phyloP scores from a whole-genome alignment of 2,888 invertebrate genomes.

The Chloroclysta siterata region DNA sequence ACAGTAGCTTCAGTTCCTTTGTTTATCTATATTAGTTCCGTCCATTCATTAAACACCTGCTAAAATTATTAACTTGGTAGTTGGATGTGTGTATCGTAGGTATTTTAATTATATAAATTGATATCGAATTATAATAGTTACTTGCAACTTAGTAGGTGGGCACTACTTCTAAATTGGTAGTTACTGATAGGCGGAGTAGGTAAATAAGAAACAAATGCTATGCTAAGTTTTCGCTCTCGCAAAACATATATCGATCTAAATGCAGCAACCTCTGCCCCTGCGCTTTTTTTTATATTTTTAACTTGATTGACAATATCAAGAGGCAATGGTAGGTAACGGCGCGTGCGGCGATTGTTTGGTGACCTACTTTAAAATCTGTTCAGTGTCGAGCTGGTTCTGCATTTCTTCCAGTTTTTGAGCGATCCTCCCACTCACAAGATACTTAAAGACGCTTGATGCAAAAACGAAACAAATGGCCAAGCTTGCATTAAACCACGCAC shows the following conservation, averaged over 20 bases:
- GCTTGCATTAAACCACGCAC: too few relatives aligned
- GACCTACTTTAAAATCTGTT: conserved; percentile 61
- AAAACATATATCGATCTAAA: background rate
- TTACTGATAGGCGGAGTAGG: background rate
- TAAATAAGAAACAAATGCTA: background rate
- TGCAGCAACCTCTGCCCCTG: too few relatives aligned
- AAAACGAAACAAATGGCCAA: background rate
- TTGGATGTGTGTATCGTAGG: background rate
- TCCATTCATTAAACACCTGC: conserved; percentile 49
- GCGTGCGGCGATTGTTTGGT: conserved; percentile 55
- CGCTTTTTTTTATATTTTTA: too few relatives aligned
- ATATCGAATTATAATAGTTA: background rate
- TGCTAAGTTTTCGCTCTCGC: background rate
- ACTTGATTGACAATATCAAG: conserved; percentile 5
- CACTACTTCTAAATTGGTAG: background rate
- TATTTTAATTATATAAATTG: background rate
- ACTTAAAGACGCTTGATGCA: too few relatives aligned
- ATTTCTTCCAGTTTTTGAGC: conserved; percentile 56
- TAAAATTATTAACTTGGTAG: background rate
- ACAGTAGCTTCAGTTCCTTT: conserved; percentile 3
- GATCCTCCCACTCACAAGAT: conserved; percentile 41
- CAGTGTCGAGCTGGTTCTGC: conserved; percentile 50
- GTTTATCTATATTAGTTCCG: conserved; percentile 35
- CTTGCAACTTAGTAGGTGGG: too few relatives aligned
- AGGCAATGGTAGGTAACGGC: conserved; percentile 27